Base-by-base conservation (phyloP, 2,113 vertebrate species). In the Ciconia boyciana region DNA sequence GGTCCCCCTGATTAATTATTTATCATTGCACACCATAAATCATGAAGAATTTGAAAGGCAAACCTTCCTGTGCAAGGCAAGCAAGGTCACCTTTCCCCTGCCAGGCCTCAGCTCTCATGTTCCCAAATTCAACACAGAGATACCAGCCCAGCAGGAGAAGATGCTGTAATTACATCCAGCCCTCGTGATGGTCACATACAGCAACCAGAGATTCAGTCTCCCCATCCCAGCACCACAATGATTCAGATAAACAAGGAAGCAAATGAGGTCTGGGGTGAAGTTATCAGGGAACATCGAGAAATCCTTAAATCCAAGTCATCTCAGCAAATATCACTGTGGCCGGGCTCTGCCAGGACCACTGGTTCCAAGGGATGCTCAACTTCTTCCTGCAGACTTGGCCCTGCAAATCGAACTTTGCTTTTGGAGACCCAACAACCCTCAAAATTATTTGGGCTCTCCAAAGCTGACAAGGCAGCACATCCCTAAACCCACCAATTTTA, bases 281-380 rank as follows among this genome's bases (percentile, higher is more conserved):
- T 20, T 86, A 17, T 21, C 32, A 25, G 32, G 11, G 28, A 57
- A 32, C 18, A 36, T 26, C 24, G 51, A 61, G n/a, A 58, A 83
- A 55, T 13, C 26, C 32, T 75, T 41, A 75, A 74, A 60, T 29
- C 21, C 41, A 51, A 49, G 24, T 9, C 20, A 44, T 7, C n/a
- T 34, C 28, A 10, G 9, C 1, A 0, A 83, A 28, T 41, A n/a
- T 3, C 0, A 1, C 22, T 21, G 29, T 41, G 29, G 55, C 49
- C 2, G 0, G 49, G 28, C 39, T 77, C 51, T 24, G 16, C n/a
- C 28, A 19, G 32, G 32, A 58, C 44, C 15, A 0, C 22, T 13
- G 31, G 13, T 51, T 48, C 58, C 31, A 61, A 31, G 28, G 41
- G n/a, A 24, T 62, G 58, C 36, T 66, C 46, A 25, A 1, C 5